Percentiles rank a stretch among this genome's conserved stretches.
Conservation (phyloP, 2,888 invertebrate species). For the Ommatoiulus sabulosus region DNA sequence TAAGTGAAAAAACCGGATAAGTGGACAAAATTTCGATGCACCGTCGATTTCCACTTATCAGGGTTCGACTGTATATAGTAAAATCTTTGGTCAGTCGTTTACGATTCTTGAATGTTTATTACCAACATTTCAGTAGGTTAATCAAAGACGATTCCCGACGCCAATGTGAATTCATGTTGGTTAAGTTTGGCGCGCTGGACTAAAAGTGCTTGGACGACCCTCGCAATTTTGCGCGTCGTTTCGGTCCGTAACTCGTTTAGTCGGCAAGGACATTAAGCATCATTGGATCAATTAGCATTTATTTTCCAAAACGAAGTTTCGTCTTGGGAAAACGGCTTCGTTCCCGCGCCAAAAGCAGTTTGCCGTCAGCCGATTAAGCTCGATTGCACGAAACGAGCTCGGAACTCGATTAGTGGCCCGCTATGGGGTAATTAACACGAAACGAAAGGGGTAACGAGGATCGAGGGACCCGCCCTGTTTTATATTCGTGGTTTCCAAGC, state of each 20-base stretch:
- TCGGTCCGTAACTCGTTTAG: neutral
- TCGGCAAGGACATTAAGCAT: constrained; percentile 12
- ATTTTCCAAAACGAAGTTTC: constrained; percentile 17
- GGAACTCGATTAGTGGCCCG: constrained; percentile 45
- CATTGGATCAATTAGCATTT: constrained; percentile 41
- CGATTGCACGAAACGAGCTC: constrained; percentile 47
- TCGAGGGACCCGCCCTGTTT: constrained; percentile 42
- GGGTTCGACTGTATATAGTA: too few species aligned
- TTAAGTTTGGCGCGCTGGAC: too few species aligned
- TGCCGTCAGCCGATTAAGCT: constrained; percentile 22
- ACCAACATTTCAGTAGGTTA: too few species aligned
- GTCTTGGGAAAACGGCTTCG: neutral
- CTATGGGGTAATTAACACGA: constrained; percentile 42
- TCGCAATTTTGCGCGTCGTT: neutral
- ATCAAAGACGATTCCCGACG: too few species aligned
- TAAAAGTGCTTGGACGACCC: neutral
- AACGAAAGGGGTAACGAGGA: constrained; percentile 47
- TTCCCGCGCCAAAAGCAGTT: constrained; percentile 21
- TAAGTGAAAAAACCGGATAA: too few species aligned
- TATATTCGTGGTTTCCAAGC: constrained; percentile 37
- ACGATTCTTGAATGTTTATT: too few species aligned
- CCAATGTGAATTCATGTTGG: too few species aligned
- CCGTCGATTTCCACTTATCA: too few species aligned
- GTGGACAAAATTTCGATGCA: too few species aligned
- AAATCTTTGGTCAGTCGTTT: too few species aligned